A percentile compares a stretch with the other conserved stretches of the same genome.
These are phyloP conservation scores for Helicoverpa zea DNA, from an alignment of 1,140 invertebrate species.

Conservation along the genomic window DNA sequence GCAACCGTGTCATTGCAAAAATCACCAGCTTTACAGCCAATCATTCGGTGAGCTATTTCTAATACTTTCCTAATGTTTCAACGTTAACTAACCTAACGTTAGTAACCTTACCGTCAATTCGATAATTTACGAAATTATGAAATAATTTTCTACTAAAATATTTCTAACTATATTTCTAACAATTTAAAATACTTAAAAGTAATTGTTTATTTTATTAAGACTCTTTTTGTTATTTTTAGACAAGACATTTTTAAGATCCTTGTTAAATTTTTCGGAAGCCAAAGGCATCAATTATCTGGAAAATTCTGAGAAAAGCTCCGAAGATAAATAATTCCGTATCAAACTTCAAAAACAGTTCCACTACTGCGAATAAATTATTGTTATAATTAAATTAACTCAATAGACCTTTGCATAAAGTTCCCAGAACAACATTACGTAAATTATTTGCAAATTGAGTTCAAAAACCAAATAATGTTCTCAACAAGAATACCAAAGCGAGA, in stretches of 20 bases:
- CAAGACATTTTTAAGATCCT: too few relatives aligned
- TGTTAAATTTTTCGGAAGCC: too few relatives aligned
- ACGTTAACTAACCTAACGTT: too few relatives aligned
- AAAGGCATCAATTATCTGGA: too few relatives aligned
- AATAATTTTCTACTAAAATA: too few relatives aligned
- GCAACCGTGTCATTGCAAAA: conserved; percentile 22
- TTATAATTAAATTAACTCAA: conserved; percentile 24
- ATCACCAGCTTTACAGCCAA: background rate
- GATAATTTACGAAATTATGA: too few relatives aligned
- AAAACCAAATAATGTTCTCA: conserved; percentile 4
- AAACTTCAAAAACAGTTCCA: conserved; percentile 15
- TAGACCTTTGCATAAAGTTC: background rate
- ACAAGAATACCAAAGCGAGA: background rate
- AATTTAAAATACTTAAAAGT: too few relatives aligned
- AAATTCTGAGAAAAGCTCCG: background rate
- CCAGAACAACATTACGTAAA: conserved; percentile 11
- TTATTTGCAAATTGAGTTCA: conserved; percentile 13
- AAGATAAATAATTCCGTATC: conserved; percentile 8
- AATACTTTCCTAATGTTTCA: background rate
- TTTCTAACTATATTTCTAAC: too few relatives aligned
- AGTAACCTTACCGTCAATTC: too few relatives aligned
- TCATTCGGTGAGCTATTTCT: background rate
- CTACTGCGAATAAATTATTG: background rate
- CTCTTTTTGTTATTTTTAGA: too few relatives aligned
- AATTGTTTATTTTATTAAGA: too few relatives aligned